These are phyloP conservation scores for Excalfactoria chinensis DNA, from an alignment of 2,113 vertebrate species.

Conservation along the genomic window DNA sequence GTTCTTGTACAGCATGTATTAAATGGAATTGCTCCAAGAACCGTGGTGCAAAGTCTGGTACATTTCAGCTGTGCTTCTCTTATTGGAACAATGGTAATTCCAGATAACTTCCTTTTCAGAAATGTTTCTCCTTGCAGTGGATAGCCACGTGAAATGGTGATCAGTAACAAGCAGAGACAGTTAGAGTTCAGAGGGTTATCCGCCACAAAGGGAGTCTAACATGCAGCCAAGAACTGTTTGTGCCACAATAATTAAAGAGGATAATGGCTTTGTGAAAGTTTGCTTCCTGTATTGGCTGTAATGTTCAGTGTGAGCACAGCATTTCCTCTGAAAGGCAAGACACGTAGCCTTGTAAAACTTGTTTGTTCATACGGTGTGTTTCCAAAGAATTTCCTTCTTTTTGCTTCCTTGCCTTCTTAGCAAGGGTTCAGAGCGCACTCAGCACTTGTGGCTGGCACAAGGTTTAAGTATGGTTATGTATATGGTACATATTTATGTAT, in stretches of 20 bases:
- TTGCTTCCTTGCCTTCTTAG: not conserved
- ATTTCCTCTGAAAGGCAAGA: not conserved
- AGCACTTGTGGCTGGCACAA: not conserved
- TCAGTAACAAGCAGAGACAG: not conserved
- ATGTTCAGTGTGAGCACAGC: rapidly evolving
- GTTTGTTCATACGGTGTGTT: not conserved
- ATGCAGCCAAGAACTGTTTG: not conserved
- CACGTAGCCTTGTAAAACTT: not conserved
- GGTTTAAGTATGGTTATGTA: not conserved
- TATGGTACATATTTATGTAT: not conserved
- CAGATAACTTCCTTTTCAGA: not conserved
- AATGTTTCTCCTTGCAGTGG: not conserved
- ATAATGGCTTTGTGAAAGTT: not conserved
- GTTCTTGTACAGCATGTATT: not conserved
- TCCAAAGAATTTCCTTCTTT: not conserved
- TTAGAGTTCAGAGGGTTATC: not conserved
- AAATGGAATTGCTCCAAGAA: not conserved
- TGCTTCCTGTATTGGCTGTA: not conserved
- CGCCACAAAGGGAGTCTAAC: not conserved
- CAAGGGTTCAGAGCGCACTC: not conserved
- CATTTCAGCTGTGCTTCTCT: not conserved
- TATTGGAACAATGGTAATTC: not conserved
- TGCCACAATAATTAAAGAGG: not conserved
- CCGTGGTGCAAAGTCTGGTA: not conserved
- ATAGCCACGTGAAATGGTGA: not conserved